Percentiles rank a stretch among this genome's conserved stretches.
Conservation (phyloP, 2,888 invertebrate species). For the Papilio elwesi region DNA sequence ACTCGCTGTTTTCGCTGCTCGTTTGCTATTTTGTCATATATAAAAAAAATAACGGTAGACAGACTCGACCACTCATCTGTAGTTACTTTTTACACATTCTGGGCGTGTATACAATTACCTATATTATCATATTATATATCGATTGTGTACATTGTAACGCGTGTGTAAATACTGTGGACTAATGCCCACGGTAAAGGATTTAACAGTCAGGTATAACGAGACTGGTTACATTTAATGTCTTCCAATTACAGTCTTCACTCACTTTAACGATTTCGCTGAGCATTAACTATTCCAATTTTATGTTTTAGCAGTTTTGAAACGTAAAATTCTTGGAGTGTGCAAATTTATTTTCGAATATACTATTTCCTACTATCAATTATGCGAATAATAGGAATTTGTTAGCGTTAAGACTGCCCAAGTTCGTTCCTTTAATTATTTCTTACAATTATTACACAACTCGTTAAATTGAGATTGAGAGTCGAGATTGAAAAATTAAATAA, state of each 20-base stretch:
- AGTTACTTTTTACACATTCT: slow-evolving; percentile 21
- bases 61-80: background rate
- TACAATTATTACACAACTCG: background rate
- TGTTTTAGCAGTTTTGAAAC: slow-evolving; percentile 67
- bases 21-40: too few species aligned
- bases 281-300: slow-evolving; percentile 83
- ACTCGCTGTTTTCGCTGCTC: too few species aligned
- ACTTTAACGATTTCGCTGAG: slow-evolving; percentile 80
- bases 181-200: slow-evolving; percentile 78
- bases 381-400: slow-evolving; percentile 33
- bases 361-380: slow-evolving; percentile 52
- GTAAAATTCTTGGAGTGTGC: slow-evolving; percentile 64
- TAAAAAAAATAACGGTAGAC: background rate
- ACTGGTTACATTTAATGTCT: slow-evolving; percentile 78
- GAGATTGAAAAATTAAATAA: too few species aligned
- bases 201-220: slow-evolving; percentile 80
- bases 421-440: slow-evolving; percentile 26
- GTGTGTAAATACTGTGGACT: slow-evolving; percentile 74
- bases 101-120: slow-evolving; percentile 29
- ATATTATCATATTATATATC: slow-evolving; percentile 50
- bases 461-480: background rate
- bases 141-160: slow-evolving; percentile 68
- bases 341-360: slow-evolving; percentile 54
- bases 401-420: background rate
- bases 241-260: slow-evolving; percentile 80